Percentiles rank a stretch among this genome's conserved stretches.
Evolutionary conservation across 2,797 vertebrate genomes (phyloP).

Genomic region (Pipistrellus pipistrellus): DNA sequence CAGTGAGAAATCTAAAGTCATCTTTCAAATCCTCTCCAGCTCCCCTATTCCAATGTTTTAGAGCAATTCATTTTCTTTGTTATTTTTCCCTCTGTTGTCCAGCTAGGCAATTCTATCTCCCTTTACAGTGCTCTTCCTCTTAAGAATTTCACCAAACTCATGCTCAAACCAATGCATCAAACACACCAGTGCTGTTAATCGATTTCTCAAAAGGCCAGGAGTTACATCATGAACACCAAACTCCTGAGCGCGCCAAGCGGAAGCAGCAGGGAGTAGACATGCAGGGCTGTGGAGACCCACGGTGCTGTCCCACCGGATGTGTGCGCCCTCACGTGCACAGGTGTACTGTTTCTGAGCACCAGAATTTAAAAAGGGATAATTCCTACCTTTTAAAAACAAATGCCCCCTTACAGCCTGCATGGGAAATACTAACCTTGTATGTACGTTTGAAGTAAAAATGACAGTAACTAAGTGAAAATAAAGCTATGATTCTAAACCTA

Average conservation of each 20-base stretch:
- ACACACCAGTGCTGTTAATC: constrained; percentile 61
- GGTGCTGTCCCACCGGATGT: not conserved
- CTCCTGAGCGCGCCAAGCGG: not conserved
- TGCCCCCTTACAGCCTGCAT: not conserved
- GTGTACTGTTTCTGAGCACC: not conserved
- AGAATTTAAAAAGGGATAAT: constrained; percentile 44
- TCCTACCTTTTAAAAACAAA: constrained; percentile 49
- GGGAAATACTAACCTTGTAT: constrained; percentile 34
- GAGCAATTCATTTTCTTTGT: constrained; percentile 71
- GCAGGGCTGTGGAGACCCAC: constrained; percentile 32
- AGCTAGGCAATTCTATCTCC: constrained; percentile 59
- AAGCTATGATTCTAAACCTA: constrained; percentile 24
- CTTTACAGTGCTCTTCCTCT: constrained; percentile 36
- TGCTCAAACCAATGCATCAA: constrained; percentile 63
- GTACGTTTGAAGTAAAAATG: constrained; percentile 31
- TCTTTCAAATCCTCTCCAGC: constrained; percentile 6
- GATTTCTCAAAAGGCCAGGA: constrained; percentile 69
- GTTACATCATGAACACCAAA: constrained; percentile 61
- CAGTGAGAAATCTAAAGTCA: constrained; percentile 44
- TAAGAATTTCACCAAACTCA: constrained; percentile 36
- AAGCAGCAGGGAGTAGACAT: constrained; percentile 68
- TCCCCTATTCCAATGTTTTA: not conserved
- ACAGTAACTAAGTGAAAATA: constrained; percentile 38
- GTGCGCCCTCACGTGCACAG: not conserved
- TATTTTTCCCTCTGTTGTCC: constrained; percentile 37